phyloP scores from a whole-genome alignment of 1,140 invertebrate species.

The Drosophila malerkotliana region DNA sequence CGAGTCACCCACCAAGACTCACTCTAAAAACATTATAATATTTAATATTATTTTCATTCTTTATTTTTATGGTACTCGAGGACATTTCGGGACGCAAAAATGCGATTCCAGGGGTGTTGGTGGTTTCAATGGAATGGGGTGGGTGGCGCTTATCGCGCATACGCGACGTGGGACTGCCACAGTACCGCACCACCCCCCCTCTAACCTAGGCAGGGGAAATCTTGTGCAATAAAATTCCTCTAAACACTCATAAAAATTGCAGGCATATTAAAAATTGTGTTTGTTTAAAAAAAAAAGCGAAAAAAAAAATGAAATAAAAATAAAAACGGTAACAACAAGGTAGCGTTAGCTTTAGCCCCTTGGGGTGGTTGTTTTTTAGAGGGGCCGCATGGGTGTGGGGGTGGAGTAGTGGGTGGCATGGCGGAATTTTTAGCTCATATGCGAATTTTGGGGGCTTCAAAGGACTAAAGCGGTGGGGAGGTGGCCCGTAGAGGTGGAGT shows the following conservation, averaged over 20 bases:
- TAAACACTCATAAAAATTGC: slow-evolving; percentile 84
- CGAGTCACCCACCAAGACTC: too few species aligned
- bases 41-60: slow-evolving; percentile 79
- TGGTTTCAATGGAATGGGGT: slow-evolving; percentile 1
- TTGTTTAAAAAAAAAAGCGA: slow-evolving; percentile 67
- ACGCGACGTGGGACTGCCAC: slow-evolving; percentile 58
- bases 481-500: neutral
- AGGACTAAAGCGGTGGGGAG: slow-evolving; percentile 11
- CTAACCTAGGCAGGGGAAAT: slow-evolving; percentile 65
- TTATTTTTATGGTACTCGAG: slow-evolving; percentile 79
- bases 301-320: slow-evolving; percentile 42
- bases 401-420: neutral
- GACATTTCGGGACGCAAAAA: slow-evolving; percentile 64
- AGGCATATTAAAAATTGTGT: slow-evolving; percentile 84
- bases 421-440: slow-evolving; percentile 70
- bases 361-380: slow-evolving; percentile 9
- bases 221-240: slow-evolving; percentile 83
- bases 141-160: slow-evolving; percentile 69
- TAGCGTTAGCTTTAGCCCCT: slow-evolving; percentile 24
- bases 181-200: neutral
- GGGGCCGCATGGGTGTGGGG: neutral
- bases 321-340: slow-evolving; percentile 46
- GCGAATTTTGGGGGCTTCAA: slow-evolving; percentile 60
- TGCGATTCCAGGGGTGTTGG: slow-evolving; percentile 28
- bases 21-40: slow-evolving; percentile 64